These are phyloP conservation scores for Ptilodon capucinus DNA, from an alignment of 2,888 invertebrate species.

Conservation along the genomic window DNA sequence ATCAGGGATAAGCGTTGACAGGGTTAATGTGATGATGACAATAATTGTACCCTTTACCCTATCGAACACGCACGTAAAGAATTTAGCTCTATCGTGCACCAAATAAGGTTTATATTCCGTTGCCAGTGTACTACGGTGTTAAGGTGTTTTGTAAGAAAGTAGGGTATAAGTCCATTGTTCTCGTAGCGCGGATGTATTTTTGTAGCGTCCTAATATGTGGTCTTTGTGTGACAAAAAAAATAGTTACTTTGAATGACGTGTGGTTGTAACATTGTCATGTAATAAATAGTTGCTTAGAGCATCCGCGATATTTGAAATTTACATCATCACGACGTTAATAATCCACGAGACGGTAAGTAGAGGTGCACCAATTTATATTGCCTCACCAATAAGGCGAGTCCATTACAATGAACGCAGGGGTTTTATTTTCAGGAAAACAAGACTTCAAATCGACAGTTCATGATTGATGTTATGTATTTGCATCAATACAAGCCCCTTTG, in stretches of 20 bases:
- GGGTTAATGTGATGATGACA: constrained; percentile 66
- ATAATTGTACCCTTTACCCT: constrained; percentile 55
- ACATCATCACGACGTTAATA: no score
- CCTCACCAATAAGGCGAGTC: no score
- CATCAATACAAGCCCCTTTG: no score
- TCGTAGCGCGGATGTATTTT: constrained; percentile 52
- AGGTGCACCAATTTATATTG: no score
- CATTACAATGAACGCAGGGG: no score
- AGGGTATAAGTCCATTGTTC: constrained; percentile 46
- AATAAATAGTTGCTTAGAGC: no score
- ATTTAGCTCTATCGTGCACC: constrained; percentile 10
- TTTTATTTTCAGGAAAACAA: no score
- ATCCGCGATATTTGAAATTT: no score
- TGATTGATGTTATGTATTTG: no score
- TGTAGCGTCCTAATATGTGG: constrained; percentile 30
- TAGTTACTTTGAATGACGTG: constrained; percentile 5
- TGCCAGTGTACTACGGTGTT: neutral
- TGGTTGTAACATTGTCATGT: neutral
- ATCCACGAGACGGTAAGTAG: no score
- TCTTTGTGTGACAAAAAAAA: constrained; percentile 12
- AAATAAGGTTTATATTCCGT: neutral
- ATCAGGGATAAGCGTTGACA: constrained; percentile 71
- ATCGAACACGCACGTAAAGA: constrained; percentile 7
- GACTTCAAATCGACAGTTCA: no score
- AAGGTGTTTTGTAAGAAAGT: constrained; percentile 5